phyloP scores from a whole-genome alignment of 1,140 invertebrate species.

The Microplitis demolitor region DNA sequence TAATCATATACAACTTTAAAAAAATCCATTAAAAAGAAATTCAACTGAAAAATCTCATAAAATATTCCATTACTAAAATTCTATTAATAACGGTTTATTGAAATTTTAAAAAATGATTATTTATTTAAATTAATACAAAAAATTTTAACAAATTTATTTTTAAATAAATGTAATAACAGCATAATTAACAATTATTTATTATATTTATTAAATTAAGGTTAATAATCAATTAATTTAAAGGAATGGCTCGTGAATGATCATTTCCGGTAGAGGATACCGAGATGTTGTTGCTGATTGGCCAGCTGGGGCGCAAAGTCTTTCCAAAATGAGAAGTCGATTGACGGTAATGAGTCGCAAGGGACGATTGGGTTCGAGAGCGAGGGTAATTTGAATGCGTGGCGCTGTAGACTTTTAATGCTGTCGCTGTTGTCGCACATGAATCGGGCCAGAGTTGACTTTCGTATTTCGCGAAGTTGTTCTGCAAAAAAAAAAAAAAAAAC shows the following conservation, averaged over 20 bases:
- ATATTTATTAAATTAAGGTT: too few relatives aligned
- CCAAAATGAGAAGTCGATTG: slow-evolving; percentile 70
- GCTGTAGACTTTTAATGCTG: slow-evolving; percentile 76
- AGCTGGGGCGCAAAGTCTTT: slow-evolving; percentile 55
- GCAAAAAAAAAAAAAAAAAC: not conserved
- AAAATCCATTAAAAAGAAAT: too few relatives aligned
- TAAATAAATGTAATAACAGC: too few relatives aligned
- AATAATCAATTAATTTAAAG: not conserved
- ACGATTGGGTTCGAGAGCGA: slow-evolving; percentile 69
- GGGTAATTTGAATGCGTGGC: slow-evolving; percentile 66
- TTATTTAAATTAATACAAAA: too few relatives aligned
- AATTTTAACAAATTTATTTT: too few relatives aligned
- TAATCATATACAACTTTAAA: too few relatives aligned
- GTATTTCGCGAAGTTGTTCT: slow-evolving; percentile 86
- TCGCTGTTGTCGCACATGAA: slow-evolving; percentile 89
- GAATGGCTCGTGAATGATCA: not conserved
- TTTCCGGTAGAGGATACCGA: slow-evolving; percentile 23
- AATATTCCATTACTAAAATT: too few relatives aligned
- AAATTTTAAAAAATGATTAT: too few relatives aligned
- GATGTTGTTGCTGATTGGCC: slow-evolving; percentile 2
- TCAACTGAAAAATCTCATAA: too few relatives aligned
- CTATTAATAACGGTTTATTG: too few relatives aligned
- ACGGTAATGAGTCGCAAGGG: slow-evolving; percentile 69
- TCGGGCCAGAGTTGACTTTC: slow-evolving; percentile 80
- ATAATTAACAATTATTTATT: too few relatives aligned